These are phyloP conservation scores for Pangasius sanitwongsei DNA, from an alignment of 2,797 vertebrate genomes.

Conservation along the genomic window DNA sequence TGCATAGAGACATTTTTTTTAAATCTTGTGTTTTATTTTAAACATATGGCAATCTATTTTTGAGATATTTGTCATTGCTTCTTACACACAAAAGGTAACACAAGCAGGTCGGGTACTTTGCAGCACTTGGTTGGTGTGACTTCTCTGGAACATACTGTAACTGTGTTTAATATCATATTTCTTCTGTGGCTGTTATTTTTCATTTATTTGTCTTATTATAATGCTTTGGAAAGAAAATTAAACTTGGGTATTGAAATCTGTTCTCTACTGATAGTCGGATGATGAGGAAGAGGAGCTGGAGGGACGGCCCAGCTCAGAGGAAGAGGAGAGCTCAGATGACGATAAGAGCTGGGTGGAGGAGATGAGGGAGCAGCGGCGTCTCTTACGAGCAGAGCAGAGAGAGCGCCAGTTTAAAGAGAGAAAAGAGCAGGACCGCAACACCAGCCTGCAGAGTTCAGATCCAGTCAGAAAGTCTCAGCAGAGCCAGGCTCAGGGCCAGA, in stretches of 20 bases:
- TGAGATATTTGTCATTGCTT: neutral
- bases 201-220: neutral
- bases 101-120: neutral
- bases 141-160: too few species aligned
- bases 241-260: neutral
- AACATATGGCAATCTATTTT: neutral
- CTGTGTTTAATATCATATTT: neutral
- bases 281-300: constrained; percentile 88
- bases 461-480: constrained; percentile 29
- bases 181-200: neutral
- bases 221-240: neutral
- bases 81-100: neutral
- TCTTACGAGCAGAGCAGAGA: constrained; percentile 83
- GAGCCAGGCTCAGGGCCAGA: constrained; percentile 43
- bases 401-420: constrained; percentile 77
- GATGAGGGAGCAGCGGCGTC: constrained; percentile 91
- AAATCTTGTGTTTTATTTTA: neutral
- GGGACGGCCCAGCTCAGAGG: constrained; percentile 89
- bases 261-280: constrained; percentile 24
- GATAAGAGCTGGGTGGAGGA: constrained; percentile 98
- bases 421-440: constrained; percentile 81
- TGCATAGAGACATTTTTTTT: neutral
- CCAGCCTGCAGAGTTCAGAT: constrained; percentile 72
- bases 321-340: constrained; percentile 94
- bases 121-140: neutral